Percentiles rank a stretch among this genome's conserved stretches.
Conservation (phyloP, 2,797 vertebrate genomes). For the Megaceryle alcyon region DNA sequence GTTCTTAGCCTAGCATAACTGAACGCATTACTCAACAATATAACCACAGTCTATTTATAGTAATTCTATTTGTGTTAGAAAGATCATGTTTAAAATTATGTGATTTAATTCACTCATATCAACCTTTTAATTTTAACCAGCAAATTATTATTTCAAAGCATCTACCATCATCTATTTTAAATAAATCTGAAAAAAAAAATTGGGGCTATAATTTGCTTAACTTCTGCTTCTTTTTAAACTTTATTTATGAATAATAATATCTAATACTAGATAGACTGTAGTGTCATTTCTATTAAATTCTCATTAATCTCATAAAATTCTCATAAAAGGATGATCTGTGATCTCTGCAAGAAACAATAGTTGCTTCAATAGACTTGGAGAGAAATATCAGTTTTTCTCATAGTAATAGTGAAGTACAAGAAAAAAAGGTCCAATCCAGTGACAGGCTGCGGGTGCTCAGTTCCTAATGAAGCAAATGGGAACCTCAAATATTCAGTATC, state of each 20-base stretch:
- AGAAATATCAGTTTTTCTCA: not conserved
- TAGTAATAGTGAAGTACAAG: not conserved
- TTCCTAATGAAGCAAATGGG: not conserved
- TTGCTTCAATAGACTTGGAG: not conserved
- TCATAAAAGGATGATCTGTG: not conserved
- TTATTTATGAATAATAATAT: conserved; percentile 1
- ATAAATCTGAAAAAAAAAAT: conserved; percentile 29
- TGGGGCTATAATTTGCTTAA: conserved; percentile 10
- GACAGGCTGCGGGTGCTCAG: not conserved
- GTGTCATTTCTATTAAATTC: not conserved
- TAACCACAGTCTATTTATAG: conserved; percentile 63
- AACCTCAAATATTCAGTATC: not conserved
- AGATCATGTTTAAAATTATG: conserved; percentile 50
- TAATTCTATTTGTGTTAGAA: conserved; percentile 28
- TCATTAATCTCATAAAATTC: no score
- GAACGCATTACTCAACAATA: conserved; percentile 24
- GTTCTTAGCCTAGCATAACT: conserved; percentile 56
- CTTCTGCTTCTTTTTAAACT: conserved; percentile 13
- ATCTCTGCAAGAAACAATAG: not conserved
- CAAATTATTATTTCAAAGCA: conserved; percentile 57
- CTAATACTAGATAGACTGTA: not conserved
- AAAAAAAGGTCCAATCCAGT: not conserved
- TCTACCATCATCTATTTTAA: conserved; percentile 14
- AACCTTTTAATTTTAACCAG: conserved; percentile 51
- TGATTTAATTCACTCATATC: conserved; percentile 55